phyloP scores from a whole-genome alignment of 1,140 invertebrate species.

The Zaprionus vittiger region DNA sequence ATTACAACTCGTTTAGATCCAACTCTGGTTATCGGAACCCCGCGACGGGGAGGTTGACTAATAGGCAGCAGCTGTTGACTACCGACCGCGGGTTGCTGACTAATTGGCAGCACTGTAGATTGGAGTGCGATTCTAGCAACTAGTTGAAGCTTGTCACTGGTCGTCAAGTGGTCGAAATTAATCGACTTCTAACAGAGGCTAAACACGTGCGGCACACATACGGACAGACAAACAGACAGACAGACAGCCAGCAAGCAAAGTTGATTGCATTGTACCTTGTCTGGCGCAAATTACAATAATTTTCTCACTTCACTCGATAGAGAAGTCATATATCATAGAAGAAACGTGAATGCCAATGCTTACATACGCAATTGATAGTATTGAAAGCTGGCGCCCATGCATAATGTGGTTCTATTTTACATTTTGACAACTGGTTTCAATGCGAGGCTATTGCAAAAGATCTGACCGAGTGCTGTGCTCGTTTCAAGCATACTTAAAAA shows the following conservation, averaged over 20 bases:
- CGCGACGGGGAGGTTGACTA: slow-evolving; percentile 41
- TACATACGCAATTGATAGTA: background rate
- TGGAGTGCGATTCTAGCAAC: background rate
- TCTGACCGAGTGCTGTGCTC: slow-evolving; percentile 7
- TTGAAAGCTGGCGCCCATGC: background rate
- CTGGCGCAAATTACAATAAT: slow-evolving; percentile 29
- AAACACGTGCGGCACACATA: slow-evolving; percentile 57
- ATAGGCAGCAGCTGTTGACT: slow-evolving; percentile 26
- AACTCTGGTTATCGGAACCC: slow-evolving; percentile 7
- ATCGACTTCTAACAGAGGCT: slow-evolving; percentile 37
- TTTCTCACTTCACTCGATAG: slow-evolving; percentile 5
- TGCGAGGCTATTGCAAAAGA: slow-evolving; percentile 17
- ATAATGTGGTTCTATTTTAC: slow-evolving; percentile 6
- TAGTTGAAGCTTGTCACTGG: slow-evolving; percentile 9
- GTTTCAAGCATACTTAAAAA: slow-evolving; percentile 20
- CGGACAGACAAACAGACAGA: background rate
- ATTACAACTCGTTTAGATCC: slow-evolving; percentile 54
- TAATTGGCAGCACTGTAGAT: slow-evolving; percentile 13
- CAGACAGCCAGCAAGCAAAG: background rate
- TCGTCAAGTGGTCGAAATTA: slow-evolving; percentile 44
- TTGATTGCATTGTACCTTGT: slow-evolving; percentile 11
- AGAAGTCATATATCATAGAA: background rate
- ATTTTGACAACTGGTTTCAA: slow-evolving; percentile 39
- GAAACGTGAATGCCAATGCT: background rate
- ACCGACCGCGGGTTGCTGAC: slow-evolving; percentile 12